phyloP scores from a whole-genome alignment of 1,140 invertebrate species.

The Campodea augens region DNA sequence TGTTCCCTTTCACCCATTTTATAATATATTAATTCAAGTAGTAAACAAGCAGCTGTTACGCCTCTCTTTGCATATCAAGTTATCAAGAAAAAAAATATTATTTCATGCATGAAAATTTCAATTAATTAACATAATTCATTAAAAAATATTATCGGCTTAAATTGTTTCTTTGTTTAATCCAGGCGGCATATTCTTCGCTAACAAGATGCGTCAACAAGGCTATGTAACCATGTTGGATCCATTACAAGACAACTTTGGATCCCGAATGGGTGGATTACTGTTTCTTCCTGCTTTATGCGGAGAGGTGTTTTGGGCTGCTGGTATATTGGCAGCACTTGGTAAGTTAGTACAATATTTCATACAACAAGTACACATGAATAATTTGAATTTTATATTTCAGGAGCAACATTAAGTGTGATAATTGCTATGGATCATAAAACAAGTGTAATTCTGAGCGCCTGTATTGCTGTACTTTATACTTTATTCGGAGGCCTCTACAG shows the following conservation, averaged over 20 bases:
- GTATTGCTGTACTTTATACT: conserved; percentile 93
- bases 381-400: conserved; percentile 23
- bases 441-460: conserved; percentile 85
- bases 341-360: conserved; percentile 15
- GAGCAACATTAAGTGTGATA: conserved; percentile 87
- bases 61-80: too few species aligned
- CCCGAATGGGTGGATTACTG: conserved; percentile 87
- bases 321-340: conserved; percentile 86
- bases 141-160: too few species aligned
- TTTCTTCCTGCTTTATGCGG: conserved; percentile 92
- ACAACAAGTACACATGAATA: too few species aligned
- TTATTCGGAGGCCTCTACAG: conserved; percentile 93
- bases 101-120: too few species aligned
- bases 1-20: too few species aligned
- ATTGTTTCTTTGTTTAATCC: conserved; percentile 12
- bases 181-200: conserved; percentile 95
- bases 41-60: too few species aligned
- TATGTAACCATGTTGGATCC: conserved; percentile 99
- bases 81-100: too few species aligned
- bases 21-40: too few species aligned
- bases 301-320: conserved; percentile 94
- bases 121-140: too few species aligned
- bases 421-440: conserved; percentile 83
- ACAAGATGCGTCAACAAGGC: conserved; percentile 89
- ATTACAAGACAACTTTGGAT: conserved; percentile 85